Base-by-base conservation (phyloP, 2,113 vertebrate species). In the Epinephelus cyanopodus region DNA sequence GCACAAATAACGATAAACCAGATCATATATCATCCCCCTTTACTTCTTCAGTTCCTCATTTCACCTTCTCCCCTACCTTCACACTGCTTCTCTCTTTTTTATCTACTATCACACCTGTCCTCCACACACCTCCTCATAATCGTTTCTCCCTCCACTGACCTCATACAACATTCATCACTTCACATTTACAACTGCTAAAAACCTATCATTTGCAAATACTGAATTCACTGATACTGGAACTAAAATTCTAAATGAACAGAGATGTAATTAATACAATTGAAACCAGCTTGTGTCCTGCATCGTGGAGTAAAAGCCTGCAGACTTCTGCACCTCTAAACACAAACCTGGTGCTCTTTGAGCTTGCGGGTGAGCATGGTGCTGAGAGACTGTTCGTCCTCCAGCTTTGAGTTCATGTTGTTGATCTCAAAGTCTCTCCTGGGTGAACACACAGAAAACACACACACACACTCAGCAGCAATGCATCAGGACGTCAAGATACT, bases 261-360 rank as follows among this genome's bases (percentile, higher is more conserved):
- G 14, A 60, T 18, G 10, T 47, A 10, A 14, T 10, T 12, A 14
- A 47, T 47, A 48, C 12, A 14, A 7, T 63, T 42, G 29, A 39
- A 63, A 39, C 18, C 50, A 65, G 29, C 13, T 2, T 1, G 5
- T 1, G 5, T 50, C 14, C 57, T 33, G 25, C 11, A 17, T 65
- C 0, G 0, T 12, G 27, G 39, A 60, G 2, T 48, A 18, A 48
- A 27, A 29, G 17, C 11, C 19, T 10, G 21, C 11, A 27, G n/a
- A 45, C 33, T 14, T 4, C 1, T 19, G 9, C 1, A 7, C 14
- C 21, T 56, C n/a, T 5, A 2, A 11, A 21, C 11, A 79, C 79
- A 61, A 18, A 95, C 95, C 94, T 96, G 94, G 63, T 94, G 92
- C 82, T 95, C 95, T 71, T 96, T 96, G 63, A 95, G 89, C 82